These are phyloP conservation scores for Xiphophorus birchmanni DNA, from an alignment of 2,797 vertebrate genomes.

Conservation along the genomic window DNA sequence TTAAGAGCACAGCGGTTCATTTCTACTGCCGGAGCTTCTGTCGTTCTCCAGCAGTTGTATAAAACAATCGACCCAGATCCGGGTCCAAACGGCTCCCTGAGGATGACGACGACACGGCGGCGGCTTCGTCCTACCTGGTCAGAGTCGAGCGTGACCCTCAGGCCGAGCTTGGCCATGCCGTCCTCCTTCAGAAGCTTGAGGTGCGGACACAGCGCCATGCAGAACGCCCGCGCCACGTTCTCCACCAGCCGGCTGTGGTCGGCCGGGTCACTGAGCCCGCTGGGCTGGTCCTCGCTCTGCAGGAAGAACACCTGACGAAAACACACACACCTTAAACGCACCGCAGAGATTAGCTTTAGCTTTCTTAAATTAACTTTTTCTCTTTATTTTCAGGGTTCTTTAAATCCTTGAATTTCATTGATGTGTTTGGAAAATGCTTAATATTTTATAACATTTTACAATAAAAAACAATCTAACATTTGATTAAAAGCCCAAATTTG, in stretches of 20 bases:
- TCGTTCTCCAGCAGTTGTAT: too few relatives aligned
- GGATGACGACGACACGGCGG: not conserved
- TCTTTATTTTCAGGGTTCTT: not conserved
- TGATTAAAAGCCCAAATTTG: too few relatives aligned
- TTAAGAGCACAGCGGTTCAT: too few relatives aligned
- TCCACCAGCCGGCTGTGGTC: constrained; percentile 96
- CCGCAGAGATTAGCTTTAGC: not conserved
- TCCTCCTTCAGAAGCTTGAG: constrained; percentile 97
- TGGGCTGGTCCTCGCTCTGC: constrained; percentile 92
- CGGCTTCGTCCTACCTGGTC: constrained; percentile 85
- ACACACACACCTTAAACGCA: constrained; percentile 4
- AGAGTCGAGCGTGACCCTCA: constrained; percentile 93
- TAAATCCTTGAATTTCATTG: too few relatives aligned
- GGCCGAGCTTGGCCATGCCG: constrained; percentile 94
- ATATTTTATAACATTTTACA: too few relatives aligned
- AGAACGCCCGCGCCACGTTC: constrained; percentile 95
- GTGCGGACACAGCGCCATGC: constrained; percentile 92
- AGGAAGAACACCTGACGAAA: constrained; percentile 91
- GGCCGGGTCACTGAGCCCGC: constrained; percentile 90
- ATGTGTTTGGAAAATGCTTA: too few relatives aligned
- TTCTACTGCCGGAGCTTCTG: too few relatives aligned
- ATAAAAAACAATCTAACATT: too few relatives aligned
- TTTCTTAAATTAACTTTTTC: not conserved
- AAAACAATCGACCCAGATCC: not conserved
- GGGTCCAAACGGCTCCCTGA: not conserved